Evolutionary conservation across 2,113 vertebrate genomes (phyloP).

Genomic region (Gracilinanus agilis): DNA sequence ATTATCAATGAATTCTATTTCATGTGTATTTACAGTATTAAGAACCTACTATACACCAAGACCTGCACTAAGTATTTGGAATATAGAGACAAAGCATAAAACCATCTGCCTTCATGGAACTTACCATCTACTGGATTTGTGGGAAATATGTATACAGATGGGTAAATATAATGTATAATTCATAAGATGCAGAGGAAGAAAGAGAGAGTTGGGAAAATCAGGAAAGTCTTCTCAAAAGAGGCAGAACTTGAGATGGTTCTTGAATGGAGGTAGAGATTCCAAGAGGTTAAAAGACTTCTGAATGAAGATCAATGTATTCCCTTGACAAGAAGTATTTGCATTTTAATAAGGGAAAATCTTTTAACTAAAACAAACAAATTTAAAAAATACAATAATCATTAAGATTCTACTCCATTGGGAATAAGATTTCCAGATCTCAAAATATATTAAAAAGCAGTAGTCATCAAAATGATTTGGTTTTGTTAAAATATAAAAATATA

Average conservation of each 20-base stretch:
- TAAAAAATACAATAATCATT: background rate
- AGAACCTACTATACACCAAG: background rate
- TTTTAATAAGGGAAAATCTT: background rate
- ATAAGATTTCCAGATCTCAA: background rate
- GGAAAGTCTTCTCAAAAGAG: background rate
- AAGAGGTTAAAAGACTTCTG: background rate
- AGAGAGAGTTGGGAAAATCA: background rate
- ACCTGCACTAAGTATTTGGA: background rate
- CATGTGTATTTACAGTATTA: background rate
- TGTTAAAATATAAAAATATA: background rate
- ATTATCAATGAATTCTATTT: background rate
- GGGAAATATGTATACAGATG: background rate
- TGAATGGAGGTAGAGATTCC: background rate
- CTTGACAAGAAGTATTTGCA: background rate
- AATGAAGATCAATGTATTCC: background rate
- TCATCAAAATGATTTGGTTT: background rate
- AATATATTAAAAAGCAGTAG: background rate
- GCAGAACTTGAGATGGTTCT: background rate
- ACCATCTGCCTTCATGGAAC: background rate
- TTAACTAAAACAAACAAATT: background rate
- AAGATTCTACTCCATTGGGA: background rate
- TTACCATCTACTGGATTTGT: background rate
- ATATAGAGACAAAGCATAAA: background rate
- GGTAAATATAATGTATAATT: background rate
- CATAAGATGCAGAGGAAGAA: background rate